phyloP scores from a whole-genome alignment of 2,888 invertebrate species.

The Bombylius major region DNA sequence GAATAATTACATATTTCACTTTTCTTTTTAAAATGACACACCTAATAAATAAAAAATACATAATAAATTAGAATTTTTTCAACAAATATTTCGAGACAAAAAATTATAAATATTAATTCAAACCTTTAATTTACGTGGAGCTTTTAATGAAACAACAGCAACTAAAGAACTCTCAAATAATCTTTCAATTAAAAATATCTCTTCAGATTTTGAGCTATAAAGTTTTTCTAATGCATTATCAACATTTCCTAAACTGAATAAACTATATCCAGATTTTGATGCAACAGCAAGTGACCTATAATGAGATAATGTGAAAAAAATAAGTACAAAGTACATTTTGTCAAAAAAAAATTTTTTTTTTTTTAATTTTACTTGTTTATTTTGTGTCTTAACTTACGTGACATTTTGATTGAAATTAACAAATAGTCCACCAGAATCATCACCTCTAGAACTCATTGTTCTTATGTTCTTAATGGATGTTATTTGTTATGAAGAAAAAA shows the following conservation, averaged over 20 bases:
- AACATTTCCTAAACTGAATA: constrained; percentile 71
- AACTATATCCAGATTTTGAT: constrained; percentile 76
- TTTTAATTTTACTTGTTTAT: neutral
- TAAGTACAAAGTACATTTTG: neutral
- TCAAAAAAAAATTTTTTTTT: neutral
- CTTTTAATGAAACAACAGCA: constrained; percentile 82
- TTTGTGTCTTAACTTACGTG: constrained; percentile 61
- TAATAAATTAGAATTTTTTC: neutral
- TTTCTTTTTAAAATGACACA: constrained; percentile 95
- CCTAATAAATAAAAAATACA: constrained; percentile 38
- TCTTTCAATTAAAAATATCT: constrained; percentile 85
- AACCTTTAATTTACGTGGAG: constrained; percentile 59
- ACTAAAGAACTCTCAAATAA: constrained; percentile 95
- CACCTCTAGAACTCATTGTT: constrained; percentile 19
- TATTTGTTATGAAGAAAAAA: too few species aligned
- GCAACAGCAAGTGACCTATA: constrained; percentile 82
- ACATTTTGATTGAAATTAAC: constrained; percentile 97
- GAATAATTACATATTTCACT: constrained; percentile 97
- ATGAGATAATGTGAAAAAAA: neutral
- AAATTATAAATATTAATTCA: neutral
- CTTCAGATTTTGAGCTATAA: constrained; percentile 75
- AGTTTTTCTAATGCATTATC: constrained; percentile 76
- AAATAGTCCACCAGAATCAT: constrained; percentile 70
- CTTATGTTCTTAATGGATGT: neutral
- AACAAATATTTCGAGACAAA: neutral